phyloP scores from a whole-genome alignment of 2,888 invertebrate species.

The Pogonocherus hispidulus region DNA sequence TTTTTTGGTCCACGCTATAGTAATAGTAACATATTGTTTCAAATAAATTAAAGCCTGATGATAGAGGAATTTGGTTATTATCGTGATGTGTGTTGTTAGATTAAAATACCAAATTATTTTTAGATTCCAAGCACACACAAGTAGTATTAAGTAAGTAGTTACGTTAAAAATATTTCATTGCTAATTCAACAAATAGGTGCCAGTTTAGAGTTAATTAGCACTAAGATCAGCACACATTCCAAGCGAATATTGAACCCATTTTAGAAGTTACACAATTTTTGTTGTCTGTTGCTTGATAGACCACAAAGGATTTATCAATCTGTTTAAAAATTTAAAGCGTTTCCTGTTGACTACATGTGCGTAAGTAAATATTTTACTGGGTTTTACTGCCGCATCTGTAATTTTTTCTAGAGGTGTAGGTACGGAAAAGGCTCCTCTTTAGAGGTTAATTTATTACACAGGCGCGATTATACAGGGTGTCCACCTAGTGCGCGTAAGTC shows the following conservation, averaged over 20 bases:
- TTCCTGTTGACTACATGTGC: neutral
- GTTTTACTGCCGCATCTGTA: neutral
- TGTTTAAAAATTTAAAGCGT: neutral
- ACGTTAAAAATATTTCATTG: neutral
- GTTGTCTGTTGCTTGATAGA: neutral
- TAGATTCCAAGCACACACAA: neutral
- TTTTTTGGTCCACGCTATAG: too few species aligned
- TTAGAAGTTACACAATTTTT: conserved; percentile 1
- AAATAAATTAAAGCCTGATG: too few species aligned
- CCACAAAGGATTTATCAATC: conserved; percentile 1
- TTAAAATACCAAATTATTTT: neutral
- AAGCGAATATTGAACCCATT: neutral
- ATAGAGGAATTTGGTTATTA: too few species aligned
- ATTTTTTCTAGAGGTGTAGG: too few species aligned
- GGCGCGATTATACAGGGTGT: too few species aligned
- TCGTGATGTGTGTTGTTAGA: too few species aligned
- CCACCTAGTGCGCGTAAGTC: too few species aligned
- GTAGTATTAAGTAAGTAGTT: neutral
- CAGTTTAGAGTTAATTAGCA: conserved; percentile 1
- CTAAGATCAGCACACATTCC: neutral
- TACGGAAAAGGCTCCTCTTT: too few species aligned
- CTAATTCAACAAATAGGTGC: neutral
- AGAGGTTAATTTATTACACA: too few species aligned
- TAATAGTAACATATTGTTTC: too few species aligned
- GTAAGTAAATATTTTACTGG: neutral